Evolutionary conservation across 2,888 invertebrate genomes (phyloP), one percentile per base, ranked within the genome.

Genomic region (Polyommatus icarus): DNA sequence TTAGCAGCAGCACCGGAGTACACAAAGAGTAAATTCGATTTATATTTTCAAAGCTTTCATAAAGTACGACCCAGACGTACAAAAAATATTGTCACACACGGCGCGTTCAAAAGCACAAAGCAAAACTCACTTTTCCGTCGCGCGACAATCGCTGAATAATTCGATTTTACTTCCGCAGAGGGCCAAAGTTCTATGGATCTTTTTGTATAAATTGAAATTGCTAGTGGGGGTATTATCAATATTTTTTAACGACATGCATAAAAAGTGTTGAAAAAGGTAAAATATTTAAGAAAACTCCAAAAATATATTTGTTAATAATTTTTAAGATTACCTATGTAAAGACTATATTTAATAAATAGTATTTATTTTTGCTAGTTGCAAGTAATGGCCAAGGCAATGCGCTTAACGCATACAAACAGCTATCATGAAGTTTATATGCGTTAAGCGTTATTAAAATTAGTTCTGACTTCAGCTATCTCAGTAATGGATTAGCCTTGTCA

Each of bases 401-500:
- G 7, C 15, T 67, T 24, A 59, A 24, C 67, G 67, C 15, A 29
- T 67, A 67, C 7, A 67, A 32, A 67, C 29, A 32, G 67, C 15
- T 6, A 67, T 29, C 67, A 67, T 29, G 7, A 29, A n/a, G n/a
- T n/a, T n/a, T n/a, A n/a, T n/a, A n/a, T n/a, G n/a, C n/a, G n/a
- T n/a, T n/a, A n/a, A n/a, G n/a, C n/a, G n/a, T n/a, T n/a, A n/a
- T n/a, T n/a, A n/a, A n/a, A n/a, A 72, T 72, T 72, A 72, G 72
- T 72, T 72, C 72, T 40, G 72, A 72, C 20, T 72, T 72, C 10
- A 72, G 40, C 40, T 67, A 72, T 72, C 40, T 72, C 3, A 72
- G 67, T 77, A 67, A 67, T 67, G 29, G 67, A 67, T 40, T 72
- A 72, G 40, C 72, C 72, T 72, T 72, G 72, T 72, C n/a, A 72